Conservation (phyloP, 2,797 vertebrate genomes). For the Pelochelys cantorii region DNA sequence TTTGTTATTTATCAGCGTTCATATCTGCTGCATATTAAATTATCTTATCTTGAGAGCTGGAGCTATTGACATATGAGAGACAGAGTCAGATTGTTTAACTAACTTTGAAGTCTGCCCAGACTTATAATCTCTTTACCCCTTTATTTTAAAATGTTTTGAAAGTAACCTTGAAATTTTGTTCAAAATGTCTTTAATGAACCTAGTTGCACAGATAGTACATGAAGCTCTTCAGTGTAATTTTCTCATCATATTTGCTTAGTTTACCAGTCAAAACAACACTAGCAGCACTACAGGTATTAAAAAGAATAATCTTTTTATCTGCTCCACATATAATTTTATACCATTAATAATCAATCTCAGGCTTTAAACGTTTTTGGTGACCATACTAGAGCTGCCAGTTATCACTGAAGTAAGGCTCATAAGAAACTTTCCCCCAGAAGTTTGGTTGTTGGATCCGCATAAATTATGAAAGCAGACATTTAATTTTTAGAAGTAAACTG, state of each 20-base stretch:
- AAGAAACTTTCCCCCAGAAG: background rate
- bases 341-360: background rate
- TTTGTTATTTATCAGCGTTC: background rate
- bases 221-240: conserved; percentile 31
- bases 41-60: background rate
- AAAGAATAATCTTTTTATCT: background rate
- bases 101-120: background rate
- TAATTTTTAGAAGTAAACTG: background rate
- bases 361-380: background rate
- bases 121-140: background rate
- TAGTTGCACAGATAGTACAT: background rate
- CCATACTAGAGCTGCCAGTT: background rate
- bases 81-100: background rate
- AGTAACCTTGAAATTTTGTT: conserved; percentile 19
- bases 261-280: conserved; percentile 58
- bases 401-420: background rate
- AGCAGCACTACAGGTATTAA: background rate
- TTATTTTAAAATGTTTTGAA: conserved; percentile 43
- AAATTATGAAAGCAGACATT: background rate
- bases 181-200: conserved; percentile 24
- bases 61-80: background rate
- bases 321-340: background rate
- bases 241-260: conserved; percentile 44
- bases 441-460: background rate
- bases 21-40: background rate